Base-by-base conservation (phyloP, 2,888 invertebrate species). In the Hemicrepidius hirtus region DNA sequence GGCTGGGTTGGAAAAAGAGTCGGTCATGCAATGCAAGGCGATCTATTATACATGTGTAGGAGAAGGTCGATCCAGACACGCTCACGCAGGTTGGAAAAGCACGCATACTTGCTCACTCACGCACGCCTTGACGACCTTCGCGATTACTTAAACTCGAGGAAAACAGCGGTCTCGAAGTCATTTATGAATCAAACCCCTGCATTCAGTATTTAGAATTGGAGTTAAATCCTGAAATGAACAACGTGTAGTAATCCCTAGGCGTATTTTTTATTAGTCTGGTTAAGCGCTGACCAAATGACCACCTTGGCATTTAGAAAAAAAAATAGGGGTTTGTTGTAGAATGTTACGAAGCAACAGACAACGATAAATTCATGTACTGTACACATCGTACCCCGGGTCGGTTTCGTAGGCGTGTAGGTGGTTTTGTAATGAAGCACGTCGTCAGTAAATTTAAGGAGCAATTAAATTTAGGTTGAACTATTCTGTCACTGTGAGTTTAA, bases 381-480 rank as follows among this genome's bases (percentile, higher is more conserved):
- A 37, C 37, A 53, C 12, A 57, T 37, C 10, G 55, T n/a, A 18
- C 18, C n/a, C 18, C 50, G 24, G 50, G 57, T n/a, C 16, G 41
- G 60, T 37, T 44, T 57, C 16, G 37, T 18, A 37, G 37, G 16
- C 35, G 57, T 44, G 60, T 60, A 41, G 60, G 60, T 60, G 60
- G 44, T 67, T 65, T 62, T 71, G 67, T 71, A 71, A 71, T 71
- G 67, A 67, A 71, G 55, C 66, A 63, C 53, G 66, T 67, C 67
- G 67, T 44, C 63, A 37, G 67, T 68, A 62, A 71, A 71, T 71
- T 71, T 71, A 71, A 67, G 64, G 71, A 71, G 71, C 71, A 71
- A 71, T 71, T 71, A 71, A 71, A 71, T 71, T 71, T 66, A 71
- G 44, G 71, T 71, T 67, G 62, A 67, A 71, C 49, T 62, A 62